Conservation (phyloP, 1,140 invertebrate genomes). For the Capitella teleta region DNA sequence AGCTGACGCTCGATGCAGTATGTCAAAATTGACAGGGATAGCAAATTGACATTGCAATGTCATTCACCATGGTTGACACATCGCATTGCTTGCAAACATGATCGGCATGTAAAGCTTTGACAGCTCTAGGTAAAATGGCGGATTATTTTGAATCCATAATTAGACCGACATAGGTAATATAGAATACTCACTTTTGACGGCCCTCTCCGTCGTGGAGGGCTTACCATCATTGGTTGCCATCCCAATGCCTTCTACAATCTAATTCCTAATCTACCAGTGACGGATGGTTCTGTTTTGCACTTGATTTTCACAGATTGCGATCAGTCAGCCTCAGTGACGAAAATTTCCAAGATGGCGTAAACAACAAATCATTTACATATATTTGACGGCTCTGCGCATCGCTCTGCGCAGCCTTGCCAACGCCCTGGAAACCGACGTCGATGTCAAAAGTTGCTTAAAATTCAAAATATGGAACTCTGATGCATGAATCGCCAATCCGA, state of each 20-base stretch:
- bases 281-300: conserved; percentile 27
- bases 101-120: not conserved
- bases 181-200: conserved; percentile 57
- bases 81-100: too few species aligned
- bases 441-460: too few species aligned
- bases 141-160: conserved; percentile 14
- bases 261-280: conserved; percentile 19
- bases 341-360: conserved; percentile 38
- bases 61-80: too few species aligned
- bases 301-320: conserved; percentile 19
- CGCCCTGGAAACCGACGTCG: conserved; percentile 24
- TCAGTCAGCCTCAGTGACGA: not conserved
- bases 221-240: conserved; percentile 44
- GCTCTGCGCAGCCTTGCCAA: conserved; percentile 20
- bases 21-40: too few species aligned
- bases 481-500: too few species aligned
- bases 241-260: conserved; percentile 21
- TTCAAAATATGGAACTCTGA: too few species aligned
- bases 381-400: conserved; percentile 29
- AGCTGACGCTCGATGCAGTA: too few species aligned
- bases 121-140: conserved; percentile 19
- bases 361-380: conserved; percentile 42
- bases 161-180: conserved; percentile 5
- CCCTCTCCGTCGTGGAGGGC: conserved; percentile 58
- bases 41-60: too few species aligned